Evolutionary conservation across 2,797 vertebrate genomes (phyloP).

Genomic region (Anas capensis): DNA sequence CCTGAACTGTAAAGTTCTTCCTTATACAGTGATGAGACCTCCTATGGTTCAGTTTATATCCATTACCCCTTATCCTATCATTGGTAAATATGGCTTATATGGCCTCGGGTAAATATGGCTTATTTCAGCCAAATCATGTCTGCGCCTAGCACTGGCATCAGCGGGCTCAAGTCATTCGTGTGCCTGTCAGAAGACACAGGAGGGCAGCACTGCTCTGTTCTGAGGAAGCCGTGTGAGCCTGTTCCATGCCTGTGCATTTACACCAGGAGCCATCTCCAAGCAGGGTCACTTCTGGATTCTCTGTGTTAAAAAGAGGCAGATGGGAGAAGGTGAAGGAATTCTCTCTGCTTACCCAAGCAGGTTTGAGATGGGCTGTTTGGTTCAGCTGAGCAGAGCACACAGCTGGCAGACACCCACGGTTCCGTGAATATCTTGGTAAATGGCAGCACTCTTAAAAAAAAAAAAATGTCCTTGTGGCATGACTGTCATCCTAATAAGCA

Average conservation of each 20-base stretch:
- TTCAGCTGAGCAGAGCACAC: neutral
- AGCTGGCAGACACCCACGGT: neutral
- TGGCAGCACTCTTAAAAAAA: neutral
- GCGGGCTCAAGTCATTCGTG: neutral
- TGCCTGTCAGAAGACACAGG: neutral
- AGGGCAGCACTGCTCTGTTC: constrained; percentile 7
- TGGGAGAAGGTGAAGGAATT: neutral
- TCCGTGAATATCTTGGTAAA: neutral
- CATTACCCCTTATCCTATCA: too few relatives aligned
- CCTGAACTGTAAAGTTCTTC: too few relatives aligned
- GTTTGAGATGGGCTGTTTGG: neutral
- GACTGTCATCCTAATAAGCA: neutral
- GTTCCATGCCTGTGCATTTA: neutral
- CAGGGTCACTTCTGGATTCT: neutral
- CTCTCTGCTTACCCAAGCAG: neutral
- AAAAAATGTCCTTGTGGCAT: neutral
- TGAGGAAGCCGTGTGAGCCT: neutral
- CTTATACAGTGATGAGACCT: too few relatives aligned
- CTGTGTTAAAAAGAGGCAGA: neutral
- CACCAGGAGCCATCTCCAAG: neutral
- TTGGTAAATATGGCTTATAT: neutral
- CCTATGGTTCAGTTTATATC: too few relatives aligned
- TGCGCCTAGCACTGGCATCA: neutral
- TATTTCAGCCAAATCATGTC: neutral
- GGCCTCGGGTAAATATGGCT: neutral